phyloP scores from a whole-genome alignment of 2,797 vertebrate species.

The Scolopax rusticola region DNA sequence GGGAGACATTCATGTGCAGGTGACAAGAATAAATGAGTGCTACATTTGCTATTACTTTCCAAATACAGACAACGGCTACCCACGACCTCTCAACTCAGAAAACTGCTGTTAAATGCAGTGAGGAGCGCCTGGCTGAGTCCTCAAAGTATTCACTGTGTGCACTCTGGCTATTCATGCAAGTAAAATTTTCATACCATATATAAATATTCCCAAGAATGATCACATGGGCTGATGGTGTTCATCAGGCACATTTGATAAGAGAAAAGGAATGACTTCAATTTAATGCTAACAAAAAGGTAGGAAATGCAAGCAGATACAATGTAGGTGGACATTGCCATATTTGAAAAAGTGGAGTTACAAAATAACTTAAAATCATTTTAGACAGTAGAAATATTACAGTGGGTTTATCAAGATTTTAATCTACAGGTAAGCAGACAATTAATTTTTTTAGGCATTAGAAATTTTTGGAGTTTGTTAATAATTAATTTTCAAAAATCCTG shows the following conservation, averaged over 20 bases:
- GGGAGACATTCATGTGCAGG: slow-evolving; percentile 12
- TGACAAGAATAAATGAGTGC: slow-evolving; percentile 32
- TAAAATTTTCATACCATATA: not conserved
- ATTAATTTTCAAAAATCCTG: slow-evolving; percentile 16
- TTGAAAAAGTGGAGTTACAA: not conserved
- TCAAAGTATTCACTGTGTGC: not conserved
- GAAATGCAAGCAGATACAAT: not conserved
- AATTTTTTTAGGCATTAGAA: not conserved
- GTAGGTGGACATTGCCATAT: not conserved
- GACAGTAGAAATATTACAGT: not conserved
- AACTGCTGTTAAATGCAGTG: not conserved
- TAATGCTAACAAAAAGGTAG: not conserved
- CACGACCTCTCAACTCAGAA: not conserved
- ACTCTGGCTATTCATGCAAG: not conserved
- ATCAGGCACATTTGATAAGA: not conserved
- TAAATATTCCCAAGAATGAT: not conserved
- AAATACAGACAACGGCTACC: not conserved
- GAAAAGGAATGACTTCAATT: not conserved
- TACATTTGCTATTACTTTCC: slow-evolving; percentile 19
- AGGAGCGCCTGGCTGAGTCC: not conserved
- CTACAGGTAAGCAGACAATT: not conserved
- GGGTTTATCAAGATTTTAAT: not conserved
- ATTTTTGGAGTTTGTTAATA: slow-evolving; percentile 19
- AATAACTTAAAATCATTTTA: not conserved
- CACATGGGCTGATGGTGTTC: not conserved